These are phyloP conservation scores for Irena cyanogastra DNA, from an alignment of 2,113 vertebrate genomes.

Conservation along the genomic window DNA sequence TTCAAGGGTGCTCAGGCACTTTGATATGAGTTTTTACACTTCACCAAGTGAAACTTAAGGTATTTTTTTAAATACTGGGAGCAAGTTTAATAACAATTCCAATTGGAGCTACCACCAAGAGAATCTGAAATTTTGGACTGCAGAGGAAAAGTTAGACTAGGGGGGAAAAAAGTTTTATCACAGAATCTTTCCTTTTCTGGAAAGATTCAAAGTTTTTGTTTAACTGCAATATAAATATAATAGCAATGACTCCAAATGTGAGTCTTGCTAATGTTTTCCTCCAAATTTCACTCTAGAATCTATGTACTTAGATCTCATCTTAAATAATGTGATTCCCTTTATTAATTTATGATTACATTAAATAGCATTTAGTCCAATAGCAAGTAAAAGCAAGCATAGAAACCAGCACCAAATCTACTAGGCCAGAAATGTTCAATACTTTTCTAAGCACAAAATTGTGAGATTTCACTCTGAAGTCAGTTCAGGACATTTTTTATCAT, in stretches of 20 bases:
- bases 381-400: neutral
- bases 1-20: conserved; percentile 45
- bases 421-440: neutral
- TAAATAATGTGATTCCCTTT: neutral
- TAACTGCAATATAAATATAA: neutral
- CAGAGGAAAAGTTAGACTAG: neutral
- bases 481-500: neutral
- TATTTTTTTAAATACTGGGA: neutral
- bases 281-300: neutral
- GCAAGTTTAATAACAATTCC: neutral
- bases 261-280: neutral
- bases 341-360: neutral
- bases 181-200: neutral
- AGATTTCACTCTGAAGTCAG: neutral
- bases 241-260: neutral
- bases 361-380: neutral
- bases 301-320: neutral
- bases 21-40: conserved; percentile 1
- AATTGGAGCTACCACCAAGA: neutral
- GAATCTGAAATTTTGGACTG: neutral
- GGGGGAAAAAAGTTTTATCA: neutral
- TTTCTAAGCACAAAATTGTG: neutral
- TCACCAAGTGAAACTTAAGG: neutral
- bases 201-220: neutral
- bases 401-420: neutral